Base-by-base conservation (phyloP, 2,888 invertebrate genomes). In the Drosophila borborema region DNA sequence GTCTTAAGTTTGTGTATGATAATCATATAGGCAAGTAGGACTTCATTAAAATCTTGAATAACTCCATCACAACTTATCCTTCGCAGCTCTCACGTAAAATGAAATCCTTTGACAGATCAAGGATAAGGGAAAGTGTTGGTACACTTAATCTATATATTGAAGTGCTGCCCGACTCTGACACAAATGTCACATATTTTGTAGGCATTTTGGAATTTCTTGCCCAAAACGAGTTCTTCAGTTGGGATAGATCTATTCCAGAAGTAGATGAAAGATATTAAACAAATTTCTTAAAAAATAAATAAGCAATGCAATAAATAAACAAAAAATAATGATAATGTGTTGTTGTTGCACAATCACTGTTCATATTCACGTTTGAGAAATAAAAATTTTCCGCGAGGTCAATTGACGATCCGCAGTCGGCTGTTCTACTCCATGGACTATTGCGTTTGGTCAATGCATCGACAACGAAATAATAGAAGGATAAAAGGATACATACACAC, bases 341-440 rank as follows among this genome's bases (percentile, higher is more conserved):
- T 31, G 12, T 20, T 45, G 14, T 49, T 53, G 40, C 81, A 71
- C 55, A 54, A 31, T n/a, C 64, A 64, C 67, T 55, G 12, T 38
- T 43, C 18, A 51, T 84, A 89, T 74, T 82, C 86, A 87, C 86
- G 84, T 90, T 87, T 89, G 74, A 77, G 76, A 87, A 87, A 87
- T 89, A 87, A 87, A 89, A 87, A 90, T 81, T 72, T 66, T 90
- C 88, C 90, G 90, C 90, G 82, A 67, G 76, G 89, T 80, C 72
- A 51, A 34, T 80, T 64, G 73, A 75, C 88, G 90, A 90, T 87
- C 90, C 90, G 86, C 90, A 85, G 78, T 85, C 88, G 87, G 73
- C 84, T 89, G 88, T 84, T 80, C 88, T 90, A 90, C 90, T 90
- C 80, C 90, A 87, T 87, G 72, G 86, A 90, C 90, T 90, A 89